These are phyloP conservation scores for Sericinus montela DNA, from an alignment of 2,888 invertebrate genomes.

Conservation along the genomic window DNA sequence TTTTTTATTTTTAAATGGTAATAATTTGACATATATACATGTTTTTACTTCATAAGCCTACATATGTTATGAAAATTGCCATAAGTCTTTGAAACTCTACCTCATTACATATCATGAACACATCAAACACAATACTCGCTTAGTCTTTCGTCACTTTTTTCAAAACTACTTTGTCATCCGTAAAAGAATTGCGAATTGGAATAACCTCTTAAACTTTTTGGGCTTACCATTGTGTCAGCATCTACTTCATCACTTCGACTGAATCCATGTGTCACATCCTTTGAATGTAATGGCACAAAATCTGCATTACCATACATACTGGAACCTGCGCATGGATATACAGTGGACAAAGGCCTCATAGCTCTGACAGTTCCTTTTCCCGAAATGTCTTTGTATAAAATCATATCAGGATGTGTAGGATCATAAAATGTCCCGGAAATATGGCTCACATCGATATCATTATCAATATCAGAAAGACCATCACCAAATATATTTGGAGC, in stretches of 20 bases:
- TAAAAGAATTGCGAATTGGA: constrained; percentile 63
- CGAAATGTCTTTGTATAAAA: constrained; percentile 60
- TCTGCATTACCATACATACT: constrained; percentile 70
- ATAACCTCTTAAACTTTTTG: constrained; percentile 63
- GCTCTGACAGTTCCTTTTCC: constrained; percentile 62
- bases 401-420: constrained; percentile 70
- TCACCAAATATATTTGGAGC: constrained; percentile 69
- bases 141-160: constrained; percentile 30
- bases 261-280: constrained; percentile 45
- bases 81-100: no score
- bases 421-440: constrained; percentile 72
- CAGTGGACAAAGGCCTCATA: constrained; percentile 67
- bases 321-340: constrained; percentile 60
- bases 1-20: background rate
- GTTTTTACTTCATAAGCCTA: constrained; percentile 4
- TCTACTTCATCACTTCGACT: constrained; percentile 42
- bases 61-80: background rate
- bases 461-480: constrained; percentile 63
- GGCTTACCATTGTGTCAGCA: constrained; percentile 56
- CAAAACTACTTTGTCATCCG: constrained; percentile 51
- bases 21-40: background rate
- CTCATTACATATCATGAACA: background rate
- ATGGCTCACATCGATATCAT: constrained; percentile 64
- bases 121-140: constrained; percentile 4
- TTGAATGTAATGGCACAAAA: constrained; percentile 49